Evolutionary conservation across 2,797 vertebrate genomes (phyloP), one percentile per base, ranked within the genome.

Genomic region (Coccyzus lansbergi): DNA sequence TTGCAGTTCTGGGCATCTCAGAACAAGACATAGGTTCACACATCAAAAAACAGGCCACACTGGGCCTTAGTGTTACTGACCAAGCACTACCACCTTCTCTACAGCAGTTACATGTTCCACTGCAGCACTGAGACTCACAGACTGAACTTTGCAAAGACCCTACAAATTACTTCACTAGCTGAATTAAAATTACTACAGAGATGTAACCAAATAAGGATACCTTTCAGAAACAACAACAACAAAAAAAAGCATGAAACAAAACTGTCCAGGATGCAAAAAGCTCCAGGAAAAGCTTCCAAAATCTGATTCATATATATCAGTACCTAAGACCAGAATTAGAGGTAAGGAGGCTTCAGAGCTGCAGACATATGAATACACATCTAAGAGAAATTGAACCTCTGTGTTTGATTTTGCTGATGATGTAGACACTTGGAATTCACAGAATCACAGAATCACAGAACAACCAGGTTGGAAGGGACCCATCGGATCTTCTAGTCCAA

Each of bases 351-450:
- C 25, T 68, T 72, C 83, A 75, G 15, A 71, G 15, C 46, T 40
- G 38, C 42, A 44, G n/a, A 49, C 0, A 0, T 7, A 52, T 0
- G 11, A 76, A 55, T 2, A 3, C 10, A 40, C 7, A n/a, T 1
- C 6, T 25, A 86, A 79, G 70, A 56, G 29, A 29, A 0, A 1
- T 20, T 7, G 31, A 16, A 34, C 3, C 19, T 76, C 12, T 8
- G 8, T 14, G 4, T 49, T 34, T 58, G 36, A 21, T 82, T 76
- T 52, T 69, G 65, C n/a, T 55, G 55, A 78, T 18, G 58, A 28
- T 56, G 55, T 63, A 44, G 46, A 59, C 9, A 40, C 12, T 16
- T 28, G 49, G 52, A 55, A 88, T 4, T 33, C n/a, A n/a, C n/a
- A n/a, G n/a, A n/a, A n/a, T n/a, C n/a, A n/a, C n/a, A n/a, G n/a